These are phyloP conservation scores for Cantharis rufa DNA, from an alignment of 2,888 invertebrate genomes.

Conservation along the genomic window DNA sequence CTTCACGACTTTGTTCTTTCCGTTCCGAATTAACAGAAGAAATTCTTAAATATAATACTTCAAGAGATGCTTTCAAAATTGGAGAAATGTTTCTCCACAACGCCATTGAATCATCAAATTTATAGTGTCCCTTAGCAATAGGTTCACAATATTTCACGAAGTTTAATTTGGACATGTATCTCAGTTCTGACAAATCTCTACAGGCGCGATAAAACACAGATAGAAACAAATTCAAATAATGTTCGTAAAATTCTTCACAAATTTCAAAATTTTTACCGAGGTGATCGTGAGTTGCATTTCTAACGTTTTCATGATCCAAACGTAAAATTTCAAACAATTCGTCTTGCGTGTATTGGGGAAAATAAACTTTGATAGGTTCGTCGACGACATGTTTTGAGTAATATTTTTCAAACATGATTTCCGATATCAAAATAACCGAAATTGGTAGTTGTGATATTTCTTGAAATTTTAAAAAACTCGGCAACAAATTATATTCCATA, in stretches of 20 bases:
- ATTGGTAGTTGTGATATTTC: slow-evolving; percentile 75
- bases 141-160: slow-evolving; percentile 82
- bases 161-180: slow-evolving; percentile 76
- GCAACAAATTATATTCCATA: slow-evolving; percentile 74
- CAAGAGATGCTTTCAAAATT: slow-evolving; percentile 72
- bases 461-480: slow-evolving; percentile 71
- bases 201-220: slow-evolving; percentile 85
- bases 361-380: slow-evolving; percentile 75
- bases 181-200: slow-evolving; percentile 81
- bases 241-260: slow-evolving; percentile 66
- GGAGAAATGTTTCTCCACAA: slow-evolving; percentile 83
- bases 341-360: slow-evolving; percentile 80
- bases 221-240: slow-evolving; percentile 81
- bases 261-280: slow-evolving; percentile 38
- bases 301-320: slow-evolving; percentile 49
- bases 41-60: slow-evolving; percentile 76
- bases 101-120: slow-evolving; percentile 66
- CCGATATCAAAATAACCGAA: slow-evolving; percentile 76
- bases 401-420: slow-evolving; percentile 82
- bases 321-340: slow-evolving; percentile 62
- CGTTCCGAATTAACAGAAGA: slow-evolving; percentile 44
- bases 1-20: slow-evolving; percentile 18
- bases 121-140: slow-evolving; percentile 67
- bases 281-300: slow-evolving; percentile 38
- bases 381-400: slow-evolving; percentile 68